Evolutionary conservation across 2,113 vertebrate species (phyloP).

Genomic region (Anhinga anhinga): DNA sequence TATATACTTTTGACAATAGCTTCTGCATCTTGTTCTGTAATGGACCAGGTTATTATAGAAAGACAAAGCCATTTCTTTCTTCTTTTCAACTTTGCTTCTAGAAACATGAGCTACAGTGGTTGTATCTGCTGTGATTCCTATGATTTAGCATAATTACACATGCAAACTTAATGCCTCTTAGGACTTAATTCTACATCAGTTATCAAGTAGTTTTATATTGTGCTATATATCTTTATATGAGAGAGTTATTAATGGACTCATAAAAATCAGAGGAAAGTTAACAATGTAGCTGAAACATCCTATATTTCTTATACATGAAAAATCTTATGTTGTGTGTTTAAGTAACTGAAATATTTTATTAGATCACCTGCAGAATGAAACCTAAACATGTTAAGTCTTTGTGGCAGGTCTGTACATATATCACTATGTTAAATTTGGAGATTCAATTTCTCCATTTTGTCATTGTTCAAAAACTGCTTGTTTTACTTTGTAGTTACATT

Average conservation of each 20-base stretch:
- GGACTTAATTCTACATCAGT: neutral
- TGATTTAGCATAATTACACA: neutral
- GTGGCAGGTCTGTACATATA: neutral
- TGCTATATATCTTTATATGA: neutral
- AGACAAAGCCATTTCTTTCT: neutral
- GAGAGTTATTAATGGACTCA: neutral
- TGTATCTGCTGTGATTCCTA: neutral
- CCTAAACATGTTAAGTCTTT: neutral
- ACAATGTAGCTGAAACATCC: fast-evolving
- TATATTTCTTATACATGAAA: neutral
- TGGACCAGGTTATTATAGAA: neutral
- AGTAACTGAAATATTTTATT: neutral
- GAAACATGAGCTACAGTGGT: neutral
- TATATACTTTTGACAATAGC: neutral
- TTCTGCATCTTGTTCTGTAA: neutral
- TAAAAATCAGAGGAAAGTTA: neutral
- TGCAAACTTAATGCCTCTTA: neutral
- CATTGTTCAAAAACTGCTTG: neutral
- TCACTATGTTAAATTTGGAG: neutral
- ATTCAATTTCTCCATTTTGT: neutral
- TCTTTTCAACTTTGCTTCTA: neutral
- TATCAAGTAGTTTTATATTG: neutral
- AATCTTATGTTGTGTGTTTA: neutral
- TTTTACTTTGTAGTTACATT: neutral
- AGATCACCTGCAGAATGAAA: neutral